A percentile compares a stretch with the other conserved stretches of the same genome.
Evolutionary conservation across 2,888 invertebrate genomes (phyloP).

Genomic region (Phorcus lineatus): DNA sequence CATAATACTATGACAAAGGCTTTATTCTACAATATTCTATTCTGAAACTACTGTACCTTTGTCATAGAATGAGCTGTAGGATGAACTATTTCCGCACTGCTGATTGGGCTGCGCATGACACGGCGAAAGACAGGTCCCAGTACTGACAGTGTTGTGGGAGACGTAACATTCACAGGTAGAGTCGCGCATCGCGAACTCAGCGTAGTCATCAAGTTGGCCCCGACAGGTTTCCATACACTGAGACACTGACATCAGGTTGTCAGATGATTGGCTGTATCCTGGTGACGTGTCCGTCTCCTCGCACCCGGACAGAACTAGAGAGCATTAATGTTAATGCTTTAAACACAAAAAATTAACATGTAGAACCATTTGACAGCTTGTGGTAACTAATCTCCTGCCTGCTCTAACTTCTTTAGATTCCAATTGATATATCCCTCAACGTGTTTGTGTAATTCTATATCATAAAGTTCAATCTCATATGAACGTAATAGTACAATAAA

Average conservation of each 20-base stretch:
- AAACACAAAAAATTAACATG: too few species aligned
- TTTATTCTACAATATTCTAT: too few species aligned
- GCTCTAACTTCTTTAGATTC: too few species aligned
- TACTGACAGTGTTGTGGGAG: background rate
- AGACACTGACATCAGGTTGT: background rate
- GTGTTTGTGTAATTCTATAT: too few species aligned
- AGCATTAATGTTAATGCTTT: too few species aligned
- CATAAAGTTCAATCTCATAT: too few species aligned
- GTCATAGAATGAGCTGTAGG: background rate
- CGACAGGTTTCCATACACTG: conserved; percentile 17
- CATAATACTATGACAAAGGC: too few species aligned
- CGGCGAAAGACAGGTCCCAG: background rate
- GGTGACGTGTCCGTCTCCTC: background rate
- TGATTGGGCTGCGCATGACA: background rate
- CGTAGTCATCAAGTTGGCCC: background rate
- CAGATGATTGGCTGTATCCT: background rate
- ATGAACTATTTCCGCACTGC: background rate
- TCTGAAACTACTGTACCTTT: background rate
- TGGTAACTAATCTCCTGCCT: too few species aligned
- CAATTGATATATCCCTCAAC: too few species aligned
- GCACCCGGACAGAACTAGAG: background rate
- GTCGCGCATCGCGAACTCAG: background rate
- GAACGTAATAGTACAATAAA: too few species aligned
- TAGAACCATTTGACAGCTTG: too few species aligned
- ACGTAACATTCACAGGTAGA: background rate